phyloP scores from a whole-genome alignment of 2,113 vertebrate genomes.

The Campylomormyrus numenius region DNA sequence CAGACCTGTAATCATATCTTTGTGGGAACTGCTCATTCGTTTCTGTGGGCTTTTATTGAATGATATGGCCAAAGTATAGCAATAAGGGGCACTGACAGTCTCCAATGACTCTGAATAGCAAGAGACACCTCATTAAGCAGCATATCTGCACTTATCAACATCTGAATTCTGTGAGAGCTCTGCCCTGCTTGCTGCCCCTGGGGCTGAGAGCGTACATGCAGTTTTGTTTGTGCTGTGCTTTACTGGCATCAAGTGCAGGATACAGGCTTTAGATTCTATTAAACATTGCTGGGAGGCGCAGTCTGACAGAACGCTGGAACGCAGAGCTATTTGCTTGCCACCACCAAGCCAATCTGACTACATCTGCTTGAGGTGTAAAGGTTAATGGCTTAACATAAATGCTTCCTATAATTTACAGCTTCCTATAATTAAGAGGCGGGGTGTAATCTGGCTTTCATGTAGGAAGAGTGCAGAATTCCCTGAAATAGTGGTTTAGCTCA shows the following conservation, averaged over 20 bases:
- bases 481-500: background rate
- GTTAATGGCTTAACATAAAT: conserved; percentile 5
- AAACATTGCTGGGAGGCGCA: background rate
- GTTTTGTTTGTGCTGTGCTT: background rate
- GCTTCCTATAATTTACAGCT: background rate
- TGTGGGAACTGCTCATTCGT: too few species aligned
- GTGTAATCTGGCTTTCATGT: background rate
- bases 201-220: background rate
- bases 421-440: conserved; percentile 7
- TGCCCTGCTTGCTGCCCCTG: background rate
- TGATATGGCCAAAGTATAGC: background rate
- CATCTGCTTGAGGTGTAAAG: background rate
- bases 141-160: background rate
- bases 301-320: background rate
- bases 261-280: background rate
- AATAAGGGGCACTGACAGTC: background rate
- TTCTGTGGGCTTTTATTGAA: background rate
- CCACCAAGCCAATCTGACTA: background rate
- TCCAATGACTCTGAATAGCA: background rate
- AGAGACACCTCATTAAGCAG: conserved; percentile 7
- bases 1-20: too few species aligned
- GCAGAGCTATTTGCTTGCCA: background rate
- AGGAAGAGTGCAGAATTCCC: background rate
- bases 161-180: background rate
- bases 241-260: background rate